Evolutionary conservation across 2,888 invertebrate genomes (phyloP).

Genomic region (Crioceris asparagi): DNA sequence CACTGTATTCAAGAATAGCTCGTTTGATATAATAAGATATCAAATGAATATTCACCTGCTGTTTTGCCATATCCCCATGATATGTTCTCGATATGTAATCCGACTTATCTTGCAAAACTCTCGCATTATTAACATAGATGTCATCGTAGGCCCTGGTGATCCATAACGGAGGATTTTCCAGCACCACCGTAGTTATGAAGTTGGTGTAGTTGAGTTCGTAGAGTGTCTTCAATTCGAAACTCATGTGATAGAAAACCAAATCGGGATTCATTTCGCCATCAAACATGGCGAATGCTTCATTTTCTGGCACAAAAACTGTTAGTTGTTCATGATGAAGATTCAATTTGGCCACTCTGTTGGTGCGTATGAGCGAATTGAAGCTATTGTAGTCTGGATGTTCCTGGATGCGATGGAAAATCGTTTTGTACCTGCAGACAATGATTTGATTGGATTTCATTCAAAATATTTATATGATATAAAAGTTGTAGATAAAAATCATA

Average conservation of each 20-base stretch:
- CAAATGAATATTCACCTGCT: slow-evolving; percentile 24
- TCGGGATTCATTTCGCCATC: slow-evolving; percentile 44
- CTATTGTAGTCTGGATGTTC: slow-evolving; percentile 40
- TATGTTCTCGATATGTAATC: slow-evolving; percentile 24
- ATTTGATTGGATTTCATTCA: no score
- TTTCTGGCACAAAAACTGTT: slow-evolving; percentile 79
- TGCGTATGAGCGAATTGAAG: slow-evolving; percentile 64
- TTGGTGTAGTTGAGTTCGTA: slow-evolving; percentile 41
- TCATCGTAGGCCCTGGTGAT: slow-evolving; percentile 59
- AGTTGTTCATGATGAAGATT: slow-evolving; percentile 61
- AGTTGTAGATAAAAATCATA: no score
- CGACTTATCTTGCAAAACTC: slow-evolving; percentile 49
- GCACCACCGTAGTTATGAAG: slow-evolving; percentile 48
- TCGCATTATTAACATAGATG: slow-evolving; percentile 78
- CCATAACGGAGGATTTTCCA: slow-evolving; percentile 78
- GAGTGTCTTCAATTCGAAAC: slow-evolving; percentile 48
- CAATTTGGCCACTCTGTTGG: slow-evolving; percentile 53
- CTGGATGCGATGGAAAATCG: slow-evolving; percentile 27
- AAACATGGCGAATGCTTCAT: slow-evolving; percentile 65
- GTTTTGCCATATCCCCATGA: slow-evolving; percentile 22
- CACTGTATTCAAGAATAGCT: no score
- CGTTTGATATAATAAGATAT: no score
- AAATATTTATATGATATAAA: no score
- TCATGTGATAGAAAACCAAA: slow-evolving; percentile 36
- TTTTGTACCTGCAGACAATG: slow-evolving; percentile 12